phyloP scores from a whole-genome alignment of 2,888 invertebrate species.

The Flexamia atlantica region DNA sequence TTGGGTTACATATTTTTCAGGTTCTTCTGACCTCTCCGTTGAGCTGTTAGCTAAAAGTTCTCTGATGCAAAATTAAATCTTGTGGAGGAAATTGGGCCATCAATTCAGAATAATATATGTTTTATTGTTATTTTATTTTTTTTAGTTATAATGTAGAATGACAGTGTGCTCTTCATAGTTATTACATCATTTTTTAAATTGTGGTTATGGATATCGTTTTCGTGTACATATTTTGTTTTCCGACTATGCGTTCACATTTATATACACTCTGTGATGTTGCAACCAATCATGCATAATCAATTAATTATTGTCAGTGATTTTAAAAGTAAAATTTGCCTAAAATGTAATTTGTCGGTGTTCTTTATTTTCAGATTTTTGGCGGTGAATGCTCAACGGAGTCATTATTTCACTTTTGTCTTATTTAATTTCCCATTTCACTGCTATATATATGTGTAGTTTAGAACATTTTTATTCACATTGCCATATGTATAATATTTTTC shows the following conservation, averaged over 20 bases:
- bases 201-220: not conserved
- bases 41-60: not conserved
- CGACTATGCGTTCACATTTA: not conserved
- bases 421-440: not conserved
- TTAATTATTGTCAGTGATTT: not conserved
- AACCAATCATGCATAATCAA: not conserved
- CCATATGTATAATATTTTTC: not conserved
- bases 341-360: constrained; percentile 21
- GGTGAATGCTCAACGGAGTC: not conserved
- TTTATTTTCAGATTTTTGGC: constrained; percentile 28
- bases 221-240: constrained; percentile 12
- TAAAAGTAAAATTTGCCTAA: constrained; percentile 10
- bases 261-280: not conserved
- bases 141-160: not conserved
- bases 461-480: not conserved
- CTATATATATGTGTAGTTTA: not conserved
- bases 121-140: not conserved
- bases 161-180: not conserved
- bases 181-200: not conserved
- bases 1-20: constrained; percentile 9
- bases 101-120: not conserved
- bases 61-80: not conserved
- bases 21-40: constrained; percentile 4
- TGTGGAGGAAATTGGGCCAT: not conserved
- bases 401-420: constrained; percentile 18